phyloP scores from a whole-genome alignment of 1,140 invertebrate species.

The Brachionus paranguensis region DNA sequence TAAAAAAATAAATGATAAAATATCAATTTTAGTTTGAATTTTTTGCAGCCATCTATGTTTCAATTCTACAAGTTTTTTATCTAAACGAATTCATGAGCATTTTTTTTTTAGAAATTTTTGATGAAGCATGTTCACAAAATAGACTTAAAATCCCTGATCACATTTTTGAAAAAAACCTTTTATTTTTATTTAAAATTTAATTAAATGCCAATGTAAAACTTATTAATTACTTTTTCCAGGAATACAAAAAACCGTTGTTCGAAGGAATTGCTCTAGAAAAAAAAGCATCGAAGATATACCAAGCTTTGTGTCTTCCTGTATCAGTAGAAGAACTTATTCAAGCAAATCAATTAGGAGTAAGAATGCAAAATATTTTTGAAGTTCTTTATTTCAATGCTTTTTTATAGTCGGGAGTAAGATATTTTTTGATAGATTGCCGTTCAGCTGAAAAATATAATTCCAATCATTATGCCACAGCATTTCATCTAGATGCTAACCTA shows the following conservation, averaged over 20 bases:
- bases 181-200: background rate
- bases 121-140: background rate
- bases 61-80: too few relatives aligned
- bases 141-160: background rate
- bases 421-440: slow-evolving; percentile 93
- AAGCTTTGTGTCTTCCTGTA: slow-evolving; percentile 86
- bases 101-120: too few relatives aligned
- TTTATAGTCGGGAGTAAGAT: slow-evolving; percentile 61
- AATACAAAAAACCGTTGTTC: slow-evolving; percentile 58
- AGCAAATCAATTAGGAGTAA: slow-evolving; percentile 46
- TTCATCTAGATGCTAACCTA: slow-evolving; percentile 91
- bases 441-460: slow-evolving; percentile 92
- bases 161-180: background rate
- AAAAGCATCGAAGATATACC: slow-evolving; percentile 60
- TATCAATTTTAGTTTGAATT: too few relatives aligned
- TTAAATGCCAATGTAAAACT: background rate
- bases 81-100: too few relatives aligned
- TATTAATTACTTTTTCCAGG: slow-evolving; percentile 45
- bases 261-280: slow-evolving; percentile 45
- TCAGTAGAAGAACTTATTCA: slow-evolving; percentile 62
- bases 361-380: slow-evolving; percentile 49
- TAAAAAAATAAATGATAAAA: too few relatives aligned
- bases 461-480: slow-evolving; percentile 89
- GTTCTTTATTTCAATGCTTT: slow-evolving; percentile 56
- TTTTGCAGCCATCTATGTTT: too few relatives aligned